phyloP scores from a whole-genome alignment of 2,113 vertebrate species.

The Pseudorectes ferrugineus region DNA sequence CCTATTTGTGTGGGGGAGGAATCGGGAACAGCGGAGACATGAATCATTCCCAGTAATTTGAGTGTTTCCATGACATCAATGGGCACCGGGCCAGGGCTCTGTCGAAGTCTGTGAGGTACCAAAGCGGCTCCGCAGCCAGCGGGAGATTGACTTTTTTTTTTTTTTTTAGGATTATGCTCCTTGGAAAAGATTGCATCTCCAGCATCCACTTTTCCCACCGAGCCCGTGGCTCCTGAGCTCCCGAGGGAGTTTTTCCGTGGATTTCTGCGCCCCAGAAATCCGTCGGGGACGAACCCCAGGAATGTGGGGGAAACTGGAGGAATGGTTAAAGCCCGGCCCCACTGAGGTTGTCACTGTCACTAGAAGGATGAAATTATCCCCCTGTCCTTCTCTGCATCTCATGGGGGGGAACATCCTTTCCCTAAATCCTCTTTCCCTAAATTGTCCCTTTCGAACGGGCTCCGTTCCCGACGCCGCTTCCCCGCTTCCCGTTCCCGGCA shows the following conservation, averaged over 20 bases:
- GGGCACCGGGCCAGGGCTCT: constrained; percentile 91
- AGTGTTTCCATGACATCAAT: constrained; percentile 99
- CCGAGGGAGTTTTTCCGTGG: neutral
- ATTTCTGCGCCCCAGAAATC: neutral
- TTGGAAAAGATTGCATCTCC: neutral
- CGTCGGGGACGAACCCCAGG: neutral
- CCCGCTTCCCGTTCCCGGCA: neutral
- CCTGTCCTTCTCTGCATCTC: neutral
- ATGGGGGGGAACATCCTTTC: too few relatives aligned
- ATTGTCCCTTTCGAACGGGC: neutral
- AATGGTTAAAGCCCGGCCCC: neutral
- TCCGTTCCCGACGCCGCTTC: neutral
- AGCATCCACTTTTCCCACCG: neutral
- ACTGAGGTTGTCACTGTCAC: fast-evolving
- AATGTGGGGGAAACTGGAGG: neutral
- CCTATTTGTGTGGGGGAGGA: constrained; percentile 82
- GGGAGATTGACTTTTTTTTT: constrained; percentile 61
- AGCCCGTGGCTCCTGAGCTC: neutral
- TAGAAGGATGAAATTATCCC: neutral
- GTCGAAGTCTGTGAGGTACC: constrained; percentile 83
- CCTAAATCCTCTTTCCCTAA: neutral
- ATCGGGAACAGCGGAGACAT: constrained; percentile 82
- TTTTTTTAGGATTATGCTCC: neutral
- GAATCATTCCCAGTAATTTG: constrained; percentile 95
- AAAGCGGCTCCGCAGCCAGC: constrained; percentile 78